phyloP scores from a whole-genome alignment of 2,888 invertebrate species.

The Aspidapion aeneum region DNA sequence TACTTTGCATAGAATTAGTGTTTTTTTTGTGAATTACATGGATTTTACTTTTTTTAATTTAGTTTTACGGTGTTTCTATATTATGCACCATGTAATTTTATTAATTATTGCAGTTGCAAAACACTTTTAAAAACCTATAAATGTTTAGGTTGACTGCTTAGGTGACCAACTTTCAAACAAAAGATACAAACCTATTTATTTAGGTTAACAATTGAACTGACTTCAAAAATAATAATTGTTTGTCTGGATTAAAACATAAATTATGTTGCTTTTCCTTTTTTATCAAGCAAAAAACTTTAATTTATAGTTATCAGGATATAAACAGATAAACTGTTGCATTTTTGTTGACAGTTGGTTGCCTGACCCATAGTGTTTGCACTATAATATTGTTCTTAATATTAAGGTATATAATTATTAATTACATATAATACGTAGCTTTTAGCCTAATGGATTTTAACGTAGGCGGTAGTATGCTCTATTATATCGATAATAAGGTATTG shows the following conservation, averaged over 20 bases:
- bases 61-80: slow-evolving; percentile 10
- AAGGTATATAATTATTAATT: slow-evolving; percentile 27
- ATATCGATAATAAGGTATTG: slow-evolving; percentile 21
- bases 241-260: too few species aligned
- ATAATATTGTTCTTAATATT: neutral
- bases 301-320: too few species aligned
- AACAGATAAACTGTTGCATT: too few species aligned
- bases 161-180: too few species aligned
- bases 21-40: slow-evolving; percentile 65
- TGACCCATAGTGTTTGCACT: neutral
- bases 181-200: too few species aligned
- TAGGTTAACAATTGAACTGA: too few species aligned
- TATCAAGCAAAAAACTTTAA: too few species aligned
- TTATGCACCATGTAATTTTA: slow-evolving; percentile 22
- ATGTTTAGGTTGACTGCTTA: neutral
- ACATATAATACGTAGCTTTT: slow-evolving; percentile 35
- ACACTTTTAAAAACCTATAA: neutral
- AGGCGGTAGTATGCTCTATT: slow-evolving; percentile 39
- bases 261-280: too few species aligned
- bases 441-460: slow-evolving; percentile 35
- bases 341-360: too few species aligned
- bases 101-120: neutral
- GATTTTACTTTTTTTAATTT: slow-evolving; percentile 26
- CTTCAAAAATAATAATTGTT: too few species aligned
- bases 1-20: slow-evolving; percentile 92